phyloP scores from a whole-genome alignment of 2,113 vertebrate genomes.

The Amblyopsis rosae region DNA sequence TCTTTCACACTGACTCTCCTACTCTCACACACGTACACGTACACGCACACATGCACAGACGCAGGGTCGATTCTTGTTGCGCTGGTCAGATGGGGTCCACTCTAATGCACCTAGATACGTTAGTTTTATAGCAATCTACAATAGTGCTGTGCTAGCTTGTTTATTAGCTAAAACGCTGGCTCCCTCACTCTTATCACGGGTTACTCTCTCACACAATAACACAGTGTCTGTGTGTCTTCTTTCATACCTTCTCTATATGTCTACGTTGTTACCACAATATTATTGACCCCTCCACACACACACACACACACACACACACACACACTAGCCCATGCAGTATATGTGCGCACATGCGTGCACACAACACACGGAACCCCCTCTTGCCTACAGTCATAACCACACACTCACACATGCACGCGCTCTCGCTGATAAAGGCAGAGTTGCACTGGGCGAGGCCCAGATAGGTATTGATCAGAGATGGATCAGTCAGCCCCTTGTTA shows the following conservation, averaged over 20 bases:
- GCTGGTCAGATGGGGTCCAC: slow-evolving; percentile 34
- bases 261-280: slow-evolving; percentile 49
- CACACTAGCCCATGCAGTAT: not conserved
- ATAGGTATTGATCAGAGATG: slow-evolving; percentile 73
- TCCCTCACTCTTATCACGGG: slow-evolving; percentile 41
- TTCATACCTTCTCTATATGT: not conserved
- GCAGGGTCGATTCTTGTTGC: slow-evolving; percentile 55
- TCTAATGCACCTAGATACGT: slow-evolving; percentile 57
- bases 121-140: slow-evolving; percentile 58
- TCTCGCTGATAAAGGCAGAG: slow-evolving; percentile 10
- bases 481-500: slow-evolving; percentile 71
- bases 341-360: not conserved
- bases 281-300: slow-evolving; percentile 51
- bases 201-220: not conserved
- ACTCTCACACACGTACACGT: not conserved
- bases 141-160: slow-evolving; percentile 64
- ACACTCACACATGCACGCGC: slow-evolving; percentile 1
- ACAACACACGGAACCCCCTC: not conserved
- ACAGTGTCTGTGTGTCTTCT: not conserved
- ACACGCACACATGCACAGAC: slow-evolving; percentile 32
- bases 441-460: slow-evolving; percentile 25
- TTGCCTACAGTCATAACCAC: not conserved
- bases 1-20: not conserved
- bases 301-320: not conserved
- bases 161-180: slow-evolving; percentile 60